Base-by-base conservation (phyloP, 2,888 invertebrate genomes). In the Venustoraphidia nigricollis region DNA sequence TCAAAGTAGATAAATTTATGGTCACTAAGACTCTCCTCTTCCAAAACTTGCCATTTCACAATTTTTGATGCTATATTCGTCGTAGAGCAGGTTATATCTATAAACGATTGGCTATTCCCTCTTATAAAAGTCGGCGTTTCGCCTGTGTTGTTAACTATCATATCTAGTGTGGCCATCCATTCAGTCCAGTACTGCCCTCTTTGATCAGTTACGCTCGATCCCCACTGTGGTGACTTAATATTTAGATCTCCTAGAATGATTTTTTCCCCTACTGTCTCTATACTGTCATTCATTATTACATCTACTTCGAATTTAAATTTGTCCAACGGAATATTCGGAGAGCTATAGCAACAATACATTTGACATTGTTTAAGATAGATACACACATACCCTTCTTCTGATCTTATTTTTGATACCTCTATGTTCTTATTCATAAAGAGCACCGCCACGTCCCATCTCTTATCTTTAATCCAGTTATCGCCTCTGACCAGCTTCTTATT, bases 41-140 rank as follows among this genome's bases (percentile, higher is more conserved):
- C 17, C 11, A 44, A 6, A 17, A 50, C 50, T 11, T 35, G 14
- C 51, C 50, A 51, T 3, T 40, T 8, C 9, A 8, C 37, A 9
- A 51, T 13, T 8, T 11, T 10, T 17, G 14, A 17, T 10, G 41
- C 44, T 10, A 44, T 14, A 8, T 36, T 36, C 17, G 38, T 39
- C 34, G 46, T 35, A 3, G 41, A 40, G 17, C 44, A 39, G 27
- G 53, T 51, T 13, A 53, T 37, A 41, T 53, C 53, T 6, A 53
- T 49, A 13, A 39, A 35, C 5, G 53, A 45, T 27, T 34, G 36
- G 14, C 46, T 44, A 2, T 10, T 36, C 4, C 53, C 50, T 36
- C 51, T 46, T 35, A 46, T 13, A 45, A 55, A 55, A 3, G 50
- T 55, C 10, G 54, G 52, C n/a, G 42, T 45, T 3, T 43, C 48